Conservation (phyloP, 2,113 vertebrate genomes). For the Oplegnathus fasciatus region DNA sequence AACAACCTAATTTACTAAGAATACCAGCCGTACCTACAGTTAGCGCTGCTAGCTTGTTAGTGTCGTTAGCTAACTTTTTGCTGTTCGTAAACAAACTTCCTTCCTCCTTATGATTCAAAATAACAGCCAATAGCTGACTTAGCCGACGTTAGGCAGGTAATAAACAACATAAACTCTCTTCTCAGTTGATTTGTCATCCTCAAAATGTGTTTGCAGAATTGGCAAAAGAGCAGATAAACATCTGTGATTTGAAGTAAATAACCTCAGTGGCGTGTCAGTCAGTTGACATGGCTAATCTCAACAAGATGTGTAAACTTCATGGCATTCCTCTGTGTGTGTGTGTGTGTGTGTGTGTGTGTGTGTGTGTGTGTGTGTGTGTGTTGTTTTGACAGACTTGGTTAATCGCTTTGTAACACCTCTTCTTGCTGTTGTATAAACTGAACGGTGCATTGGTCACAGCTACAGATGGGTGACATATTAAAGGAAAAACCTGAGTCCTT, state of each 20-base stretch:
- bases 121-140: neutral
- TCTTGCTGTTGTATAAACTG: neutral
- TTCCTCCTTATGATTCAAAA: neutral
- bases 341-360: no score
- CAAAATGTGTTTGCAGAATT: no score
- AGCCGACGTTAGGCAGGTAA: neutral
- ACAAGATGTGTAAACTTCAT: neutral
- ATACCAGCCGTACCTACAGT: accelerated
- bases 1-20: neutral
- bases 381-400: neutral
- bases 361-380: no score
- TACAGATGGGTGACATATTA: no score
- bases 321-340: neutral
- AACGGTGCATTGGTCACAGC: neutral
- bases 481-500: no score
- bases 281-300: neutral
- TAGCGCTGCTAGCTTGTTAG: slow-evolving; percentile 2
- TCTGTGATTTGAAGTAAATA: neutral
- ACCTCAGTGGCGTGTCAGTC: neutral
- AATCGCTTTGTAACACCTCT: neutral
- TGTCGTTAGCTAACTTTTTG: slow-evolving; percentile 20
- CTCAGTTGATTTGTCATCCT: neutral
- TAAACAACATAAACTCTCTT: neutral
- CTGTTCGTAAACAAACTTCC: slow-evolving; percentile 1
- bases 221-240: neutral